Evolutionary conservation across 2,113 vertebrate species (phyloP).

Genomic region (Psephotus haematonotus): DNA sequence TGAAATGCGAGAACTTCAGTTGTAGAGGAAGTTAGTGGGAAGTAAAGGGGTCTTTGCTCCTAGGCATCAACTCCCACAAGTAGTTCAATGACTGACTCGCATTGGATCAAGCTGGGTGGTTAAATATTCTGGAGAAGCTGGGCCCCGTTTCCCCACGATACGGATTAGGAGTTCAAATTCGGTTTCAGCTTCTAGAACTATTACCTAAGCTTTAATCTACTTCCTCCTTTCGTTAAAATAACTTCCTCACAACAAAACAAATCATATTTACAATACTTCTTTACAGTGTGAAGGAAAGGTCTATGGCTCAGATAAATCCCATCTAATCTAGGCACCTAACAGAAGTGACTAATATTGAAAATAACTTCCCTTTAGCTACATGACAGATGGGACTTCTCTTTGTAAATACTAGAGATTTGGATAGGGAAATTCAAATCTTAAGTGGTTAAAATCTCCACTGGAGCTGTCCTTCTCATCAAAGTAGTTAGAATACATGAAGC

Average conservation of each 20-base stretch:
- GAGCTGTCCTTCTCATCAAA: neutral
- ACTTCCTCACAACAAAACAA: neutral
- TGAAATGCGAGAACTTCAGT: neutral
- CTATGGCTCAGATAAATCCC: neutral
- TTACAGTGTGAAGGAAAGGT: neutral
- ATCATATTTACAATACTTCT: neutral
- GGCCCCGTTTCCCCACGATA: neutral
- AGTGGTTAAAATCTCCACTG: neutral
- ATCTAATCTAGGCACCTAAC: neutral
- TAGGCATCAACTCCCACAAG: neutral
- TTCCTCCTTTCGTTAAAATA: neutral
- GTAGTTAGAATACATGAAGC: neutral
- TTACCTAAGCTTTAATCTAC: neutral
- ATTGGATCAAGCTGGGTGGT: neutral
- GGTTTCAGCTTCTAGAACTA: neutral
- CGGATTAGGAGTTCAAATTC: neutral
- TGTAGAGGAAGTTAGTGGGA: neutral
- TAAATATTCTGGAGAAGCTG: neutral
- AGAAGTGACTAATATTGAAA: neutral
- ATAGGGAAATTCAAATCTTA: neutral
- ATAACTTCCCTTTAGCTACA: neutral
- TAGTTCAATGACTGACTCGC: neutral
- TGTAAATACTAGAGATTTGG: neutral
- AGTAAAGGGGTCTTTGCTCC: neutral
- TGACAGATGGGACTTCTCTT: neutral